Evolutionary conservation across 2,888 invertebrate species (phyloP), one percentile per base, ranked within the genome.

Genomic region (Phalera bucephala): DNA sequence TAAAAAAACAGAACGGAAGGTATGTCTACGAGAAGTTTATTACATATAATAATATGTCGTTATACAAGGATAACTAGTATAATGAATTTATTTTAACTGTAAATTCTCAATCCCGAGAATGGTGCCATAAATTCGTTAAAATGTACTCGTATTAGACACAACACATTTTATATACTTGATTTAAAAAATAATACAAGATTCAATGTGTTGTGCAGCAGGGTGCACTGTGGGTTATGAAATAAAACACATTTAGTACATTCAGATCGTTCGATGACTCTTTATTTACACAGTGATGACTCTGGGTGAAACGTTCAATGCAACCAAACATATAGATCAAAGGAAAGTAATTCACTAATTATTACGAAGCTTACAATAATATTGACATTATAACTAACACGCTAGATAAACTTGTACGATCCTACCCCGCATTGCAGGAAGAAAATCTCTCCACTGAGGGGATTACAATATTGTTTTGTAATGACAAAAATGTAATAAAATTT

Each of bases 201-300:
- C n/a, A n/a, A n/a, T n/a, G n/a, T n/a, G n/a, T n/a, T n/a, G n/a
- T n/a, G n/a, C n/a, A n/a, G n/a, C n/a, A n/a, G 8, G n/a, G n/a
- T n/a, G n/a, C 36, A 27, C 8, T 8, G 35, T 13, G 4, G 59
- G n/a, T n/a, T n/a, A n/a, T n/a, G 59, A 15, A 88, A 83, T 83
- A 70, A 87, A 83, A 85, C 72, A 58, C 63, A 23, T 10, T 22
- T 20, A 45, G 9, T 82, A 88, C 88, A 89, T 85, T 85, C 76
- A 89, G 87, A 89, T 87, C 82, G 81, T 85, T 84, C 83, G 81
- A 87, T 86, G 85, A 82, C 68, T 80, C 65, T 88, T 89, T 88
- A 89, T 89, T 88, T 88, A 89, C 86, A 87, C 65, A 79, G 75
- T 85, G 81, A 76, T 76, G 75, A 70, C 55, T 66, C 5, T 63